phyloP scores from a whole-genome alignment of 2,797 vertebrate genomes.

The Nasua narica region DNA sequence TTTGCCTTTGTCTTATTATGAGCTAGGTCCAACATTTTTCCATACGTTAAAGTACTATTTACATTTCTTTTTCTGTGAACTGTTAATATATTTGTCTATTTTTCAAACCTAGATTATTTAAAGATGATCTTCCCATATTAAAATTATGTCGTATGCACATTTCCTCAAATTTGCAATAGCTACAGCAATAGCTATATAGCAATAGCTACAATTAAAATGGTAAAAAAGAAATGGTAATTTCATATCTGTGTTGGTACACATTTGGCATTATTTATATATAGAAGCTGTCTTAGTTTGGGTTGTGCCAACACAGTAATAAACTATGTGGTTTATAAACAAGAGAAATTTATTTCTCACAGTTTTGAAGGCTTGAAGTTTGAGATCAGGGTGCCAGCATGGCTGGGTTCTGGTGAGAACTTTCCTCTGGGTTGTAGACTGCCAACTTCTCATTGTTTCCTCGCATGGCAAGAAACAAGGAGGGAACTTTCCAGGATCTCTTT shows the following conservation, averaged over 20 bases:
- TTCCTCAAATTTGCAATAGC: neutral
- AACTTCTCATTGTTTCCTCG: neutral
- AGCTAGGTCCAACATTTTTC: neutral
- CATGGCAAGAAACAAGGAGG: neutral
- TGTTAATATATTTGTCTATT: neutral
- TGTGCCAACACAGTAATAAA: neutral
- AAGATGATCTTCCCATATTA: neutral
- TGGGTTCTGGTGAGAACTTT: neutral
- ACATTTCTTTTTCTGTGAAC: neutral
- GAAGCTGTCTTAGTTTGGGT: neutral
- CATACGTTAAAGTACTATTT: neutral
- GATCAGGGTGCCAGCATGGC: neutral
- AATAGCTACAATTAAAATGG: neutral
- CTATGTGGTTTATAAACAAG: neutral
- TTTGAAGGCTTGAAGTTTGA: neutral
- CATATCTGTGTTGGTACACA: neutral
- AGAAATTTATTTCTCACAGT: neutral
- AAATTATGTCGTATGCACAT: neutral
- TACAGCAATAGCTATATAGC: neutral
- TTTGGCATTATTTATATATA: neutral
- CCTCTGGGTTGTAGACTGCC: neutral
- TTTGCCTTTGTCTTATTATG: neutral
- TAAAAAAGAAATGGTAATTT: constrained; percentile 20
- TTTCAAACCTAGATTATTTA: neutral
- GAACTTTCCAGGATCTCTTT: neutral